Evolutionary conservation across 2,888 invertebrate genomes (phyloP).

Genomic region (Epinotia nisella): DNA sequence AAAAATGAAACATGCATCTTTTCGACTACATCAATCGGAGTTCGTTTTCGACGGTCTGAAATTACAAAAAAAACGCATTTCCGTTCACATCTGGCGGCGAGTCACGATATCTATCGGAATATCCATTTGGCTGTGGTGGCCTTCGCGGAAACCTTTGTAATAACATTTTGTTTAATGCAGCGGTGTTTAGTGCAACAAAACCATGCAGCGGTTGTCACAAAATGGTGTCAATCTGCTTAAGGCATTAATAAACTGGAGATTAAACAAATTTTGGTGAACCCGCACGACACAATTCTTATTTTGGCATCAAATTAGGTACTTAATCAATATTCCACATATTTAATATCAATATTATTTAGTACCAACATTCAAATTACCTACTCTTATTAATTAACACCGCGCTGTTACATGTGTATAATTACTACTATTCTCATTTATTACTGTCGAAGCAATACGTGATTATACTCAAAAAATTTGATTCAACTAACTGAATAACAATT

Average conservation of each 20-base stretch:
- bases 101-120: conserved; percentile 24
- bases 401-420: too few species aligned
- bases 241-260: too few species aligned
- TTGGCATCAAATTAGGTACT: too few species aligned
- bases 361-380: too few species aligned
- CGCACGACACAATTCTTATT: too few species aligned
- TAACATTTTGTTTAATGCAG: neutral
- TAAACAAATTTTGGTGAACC: too few species aligned
- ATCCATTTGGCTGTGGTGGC: conserved; percentile 10
- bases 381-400: too few species aligned
- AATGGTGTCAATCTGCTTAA: neutral
- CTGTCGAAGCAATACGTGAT: too few species aligned
- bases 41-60: conserved; percentile 1
- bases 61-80: neutral
- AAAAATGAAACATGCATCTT: neutral
- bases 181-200: too few species aligned
- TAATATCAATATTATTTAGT: too few species aligned
- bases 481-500: conserved; percentile 27
- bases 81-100: conserved; percentile 1
- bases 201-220: neutral
- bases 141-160: neutral
- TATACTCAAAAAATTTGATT: neutral
- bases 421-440: too few species aligned
- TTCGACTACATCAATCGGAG: conserved; percentile 1
- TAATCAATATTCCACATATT: too few species aligned